Evolutionary conservation across 2,797 vertebrate species (phyloP).

Genomic region (Squalus acanthias): DNA sequence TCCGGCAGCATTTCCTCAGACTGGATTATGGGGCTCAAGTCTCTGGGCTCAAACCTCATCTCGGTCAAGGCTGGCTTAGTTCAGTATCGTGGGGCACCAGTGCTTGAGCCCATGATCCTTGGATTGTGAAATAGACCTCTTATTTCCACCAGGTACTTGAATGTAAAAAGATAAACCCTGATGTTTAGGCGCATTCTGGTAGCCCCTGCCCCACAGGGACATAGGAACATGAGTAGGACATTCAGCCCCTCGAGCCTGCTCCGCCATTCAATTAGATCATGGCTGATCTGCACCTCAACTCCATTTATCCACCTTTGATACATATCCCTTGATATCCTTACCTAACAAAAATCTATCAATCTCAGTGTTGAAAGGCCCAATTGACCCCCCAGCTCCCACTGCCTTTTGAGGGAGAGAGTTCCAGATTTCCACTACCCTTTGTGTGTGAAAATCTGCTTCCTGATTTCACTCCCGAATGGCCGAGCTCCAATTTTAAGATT

Average conservation of each 20-base stretch:
- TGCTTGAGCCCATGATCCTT: background rate
- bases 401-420: background rate
- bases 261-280: background rate
- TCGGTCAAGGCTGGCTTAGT: background rate
- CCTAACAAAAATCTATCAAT: background rate
- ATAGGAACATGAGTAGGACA: background rate
- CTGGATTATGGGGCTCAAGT: background rate
- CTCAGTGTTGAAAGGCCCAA: background rate
- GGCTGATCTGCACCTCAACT: background rate
- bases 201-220: background rate
- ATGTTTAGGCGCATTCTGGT: background rate
- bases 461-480: background rate
- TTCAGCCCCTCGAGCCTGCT: background rate
- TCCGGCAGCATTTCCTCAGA: background rate
- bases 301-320: background rate
- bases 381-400: background rate
- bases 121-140: background rate
- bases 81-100: background rate
- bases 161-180: background rate
- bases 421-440: background rate
- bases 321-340: background rate
- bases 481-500: background rate
- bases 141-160: too few relatives aligned
- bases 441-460: background rate
- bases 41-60: background rate